Evolutionary conservation across 2,113 vertebrate genomes (phyloP).

Genomic region (Callionymus lyra): DNA sequence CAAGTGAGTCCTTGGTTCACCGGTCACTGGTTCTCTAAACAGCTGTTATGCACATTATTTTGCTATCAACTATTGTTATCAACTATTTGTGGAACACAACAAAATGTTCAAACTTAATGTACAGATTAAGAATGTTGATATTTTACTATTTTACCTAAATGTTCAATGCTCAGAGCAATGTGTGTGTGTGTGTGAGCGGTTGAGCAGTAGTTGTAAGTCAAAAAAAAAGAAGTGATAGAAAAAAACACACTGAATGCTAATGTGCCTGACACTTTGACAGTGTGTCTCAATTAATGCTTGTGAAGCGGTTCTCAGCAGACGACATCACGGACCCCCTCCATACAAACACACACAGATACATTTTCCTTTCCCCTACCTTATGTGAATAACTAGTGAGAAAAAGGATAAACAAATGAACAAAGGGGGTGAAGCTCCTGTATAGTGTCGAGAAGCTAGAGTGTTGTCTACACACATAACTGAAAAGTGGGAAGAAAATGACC

Average conservation of each 20-base stretch:
- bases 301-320: slow-evolving; percentile 66
- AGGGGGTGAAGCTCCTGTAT: slow-evolving; percentile 26
- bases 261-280: slow-evolving; percentile 97
- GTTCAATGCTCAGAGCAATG: slow-evolving; percentile 9
- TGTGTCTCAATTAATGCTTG: slow-evolving; percentile 91
- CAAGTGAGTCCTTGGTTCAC: too few species aligned
- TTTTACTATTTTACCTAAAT: too few species aligned
- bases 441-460: slow-evolving; percentile 37
- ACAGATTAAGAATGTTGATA: too few species aligned
- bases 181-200: background rate
- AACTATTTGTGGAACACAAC: too few species aligned
- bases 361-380: slow-evolving; percentile 35
- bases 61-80: too few species aligned
- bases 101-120: too few species aligned
- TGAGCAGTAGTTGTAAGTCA: slow-evolving; percentile 71
- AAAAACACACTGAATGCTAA: slow-evolving; percentile 94
- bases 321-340: slow-evolving; percentile 78
- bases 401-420: slow-evolving; percentile 32
- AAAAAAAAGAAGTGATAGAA: slow-evolving; percentile 72
- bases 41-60: too few species aligned
- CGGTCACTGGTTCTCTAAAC: too few species aligned
- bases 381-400: slow-evolving; percentile 31
- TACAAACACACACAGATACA: slow-evolving; percentile 43
- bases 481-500: slow-evolving; percentile 31
- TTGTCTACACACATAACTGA: slow-evolving; percentile 42